These are phyloP conservation scores for Bergia sp. DNA, from an alignment of 92 coral and sea anemone genomes.

Conservation along the genomic window DNA sequence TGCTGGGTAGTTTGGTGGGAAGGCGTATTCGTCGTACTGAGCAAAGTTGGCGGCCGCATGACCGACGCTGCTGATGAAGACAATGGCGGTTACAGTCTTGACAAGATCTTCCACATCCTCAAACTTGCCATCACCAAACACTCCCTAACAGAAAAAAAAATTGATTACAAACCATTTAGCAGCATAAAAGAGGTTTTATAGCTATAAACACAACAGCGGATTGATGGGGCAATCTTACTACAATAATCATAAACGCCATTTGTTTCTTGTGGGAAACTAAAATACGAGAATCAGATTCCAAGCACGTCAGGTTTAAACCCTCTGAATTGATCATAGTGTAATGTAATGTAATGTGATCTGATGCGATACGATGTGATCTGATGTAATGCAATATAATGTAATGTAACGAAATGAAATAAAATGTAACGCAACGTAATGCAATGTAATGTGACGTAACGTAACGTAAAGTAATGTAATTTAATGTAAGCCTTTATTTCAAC, in stretches of 20 bases:
- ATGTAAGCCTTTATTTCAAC: too few relatives aligned
- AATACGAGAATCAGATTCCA: too few relatives aligned
- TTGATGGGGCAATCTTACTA: too few relatives aligned
- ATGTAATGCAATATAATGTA: background rate
- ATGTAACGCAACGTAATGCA: background rate
- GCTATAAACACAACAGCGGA: too few relatives aligned
- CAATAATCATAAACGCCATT: too few relatives aligned
- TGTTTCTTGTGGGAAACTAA: too few relatives aligned
- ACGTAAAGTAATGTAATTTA: background rate
- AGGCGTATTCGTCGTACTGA: constrained; percentile 96
- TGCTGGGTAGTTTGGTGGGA: constrained; percentile 97
- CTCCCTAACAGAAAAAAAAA: constrained; percentile 65
- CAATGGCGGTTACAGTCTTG: constrained; percentile 76
- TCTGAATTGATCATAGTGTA: background rate
- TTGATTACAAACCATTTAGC: too few relatives aligned
- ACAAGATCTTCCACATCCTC: constrained; percentile 78
- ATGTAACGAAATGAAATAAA: background rate
- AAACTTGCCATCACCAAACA: constrained; percentile 89
- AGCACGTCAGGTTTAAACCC: too few relatives aligned
- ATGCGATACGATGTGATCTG: background rate
- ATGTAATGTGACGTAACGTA: background rate
- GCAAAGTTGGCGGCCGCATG: constrained; percentile 97
- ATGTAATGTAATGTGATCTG: background rate
- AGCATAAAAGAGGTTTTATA: too few relatives aligned
- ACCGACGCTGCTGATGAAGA: constrained; percentile 94